Conservation (phyloP, 2,888 invertebrate species). For the Mythimna ferrago region DNA sequence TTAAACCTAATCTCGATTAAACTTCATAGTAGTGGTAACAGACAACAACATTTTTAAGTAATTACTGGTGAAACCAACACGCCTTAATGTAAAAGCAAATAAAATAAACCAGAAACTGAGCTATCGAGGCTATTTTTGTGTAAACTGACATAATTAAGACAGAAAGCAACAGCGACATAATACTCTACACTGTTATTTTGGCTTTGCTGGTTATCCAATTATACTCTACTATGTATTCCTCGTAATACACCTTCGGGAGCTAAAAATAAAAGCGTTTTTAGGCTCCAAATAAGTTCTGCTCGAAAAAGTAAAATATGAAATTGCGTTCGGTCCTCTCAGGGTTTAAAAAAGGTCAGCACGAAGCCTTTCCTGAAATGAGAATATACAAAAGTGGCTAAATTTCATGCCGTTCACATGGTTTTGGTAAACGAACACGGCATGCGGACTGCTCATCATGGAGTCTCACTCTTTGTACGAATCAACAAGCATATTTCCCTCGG, state of each 20-base stretch:
- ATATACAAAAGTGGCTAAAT: conserved; percentile 41
- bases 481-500: conserved; percentile 68
- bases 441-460: conserved; percentile 44
- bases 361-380: conserved; percentile 43
- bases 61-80: conserved; percentile 66
- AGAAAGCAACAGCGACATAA: conserved; percentile 24
- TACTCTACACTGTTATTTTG: conserved; percentile 17
- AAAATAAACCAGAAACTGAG: conserved; percentile 62
- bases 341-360: conserved; percentile 45
- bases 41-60: conserved; percentile 67
- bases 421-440: conserved; percentile 45
- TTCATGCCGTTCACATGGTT: conserved; percentile 29
- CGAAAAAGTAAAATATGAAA: conserved; percentile 52
- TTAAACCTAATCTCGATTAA: conserved; percentile 18
- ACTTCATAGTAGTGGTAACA: conserved; percentile 50
- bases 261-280: conserved; percentile 44
- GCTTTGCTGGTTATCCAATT: conserved; percentile 28
- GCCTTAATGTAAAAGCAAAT: conserved; percentile 61
- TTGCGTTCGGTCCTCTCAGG: conserved; percentile 35
- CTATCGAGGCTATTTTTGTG: conserved; percentile 54
- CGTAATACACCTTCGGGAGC: conserved; percentile 34
- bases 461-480: conserved; percentile 62
- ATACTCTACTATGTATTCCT: conserved; percentile 25
- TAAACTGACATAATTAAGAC: conserved; percentile 42
- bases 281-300: conserved; percentile 39